Conservation (phyloP, 2,797 vertebrate species). For the Pristis pectinata region DNA sequence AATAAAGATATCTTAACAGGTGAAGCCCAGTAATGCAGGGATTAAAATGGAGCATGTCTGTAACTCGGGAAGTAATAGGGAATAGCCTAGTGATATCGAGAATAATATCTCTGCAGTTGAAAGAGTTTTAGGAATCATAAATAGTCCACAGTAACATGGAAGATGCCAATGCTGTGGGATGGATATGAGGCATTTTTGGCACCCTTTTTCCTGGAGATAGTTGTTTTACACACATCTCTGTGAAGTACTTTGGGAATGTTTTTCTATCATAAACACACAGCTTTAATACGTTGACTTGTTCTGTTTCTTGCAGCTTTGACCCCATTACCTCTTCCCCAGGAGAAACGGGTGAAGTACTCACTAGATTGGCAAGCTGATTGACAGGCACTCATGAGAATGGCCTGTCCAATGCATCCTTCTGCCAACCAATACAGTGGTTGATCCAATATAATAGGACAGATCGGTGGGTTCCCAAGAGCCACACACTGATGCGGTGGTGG, state of each 20-base stretch:
- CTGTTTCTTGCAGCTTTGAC: not conserved
- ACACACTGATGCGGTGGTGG: too few species aligned
- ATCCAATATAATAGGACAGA: not conserved
- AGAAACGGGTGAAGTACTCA: too few species aligned
- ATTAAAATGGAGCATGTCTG: not conserved
- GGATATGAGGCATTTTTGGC: not conserved
- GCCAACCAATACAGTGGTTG: too few species aligned
- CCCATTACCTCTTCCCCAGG: too few species aligned
- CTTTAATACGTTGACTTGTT: not conserved
- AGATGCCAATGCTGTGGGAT: not conserved
- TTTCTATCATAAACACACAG: not conserved
- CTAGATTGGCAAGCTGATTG: too few species aligned
- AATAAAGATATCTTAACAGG: too few species aligned
- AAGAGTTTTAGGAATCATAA: too few species aligned
- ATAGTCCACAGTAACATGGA: too few species aligned
- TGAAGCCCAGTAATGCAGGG: too few species aligned
- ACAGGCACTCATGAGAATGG: not conserved
- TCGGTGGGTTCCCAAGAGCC: not conserved
- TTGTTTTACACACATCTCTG: not conserved
- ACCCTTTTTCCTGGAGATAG: not conserved
- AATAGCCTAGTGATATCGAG: not conserved
- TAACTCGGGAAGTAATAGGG: not conserved
- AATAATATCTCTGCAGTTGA: too few species aligned
- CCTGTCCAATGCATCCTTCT: not conserved
- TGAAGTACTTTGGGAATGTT: not conserved